Evolutionary conservation across 2,113 vertebrate species (phyloP).

Genomic region (Pagrus major): DNA sequence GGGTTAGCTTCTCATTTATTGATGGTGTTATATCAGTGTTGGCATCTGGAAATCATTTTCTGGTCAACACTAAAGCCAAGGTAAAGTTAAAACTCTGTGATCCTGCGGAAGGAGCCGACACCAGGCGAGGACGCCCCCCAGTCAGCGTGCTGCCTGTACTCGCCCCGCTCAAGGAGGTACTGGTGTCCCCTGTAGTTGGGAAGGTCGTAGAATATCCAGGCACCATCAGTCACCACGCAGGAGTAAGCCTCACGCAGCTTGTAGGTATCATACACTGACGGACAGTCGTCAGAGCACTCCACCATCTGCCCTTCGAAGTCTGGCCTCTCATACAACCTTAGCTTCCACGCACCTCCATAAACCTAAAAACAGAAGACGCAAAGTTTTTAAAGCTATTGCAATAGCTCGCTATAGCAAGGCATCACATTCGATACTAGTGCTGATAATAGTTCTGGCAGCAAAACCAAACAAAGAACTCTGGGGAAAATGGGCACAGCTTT

Average conservation of each 20-base stretch:
- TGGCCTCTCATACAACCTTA: slow-evolving; percentile 77
- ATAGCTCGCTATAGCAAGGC: not conserved
- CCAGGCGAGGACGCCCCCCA: slow-evolving; percentile 74
- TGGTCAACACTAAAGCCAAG: not conserved
- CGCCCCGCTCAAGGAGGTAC: slow-evolving; percentile 76
- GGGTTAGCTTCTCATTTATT: slow-evolving; percentile 65
- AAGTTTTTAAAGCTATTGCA: no score
- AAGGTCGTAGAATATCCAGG: slow-evolving; percentile 80
- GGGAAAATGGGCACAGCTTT: no score
- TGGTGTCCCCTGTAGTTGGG: slow-evolving; percentile 78
- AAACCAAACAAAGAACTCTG: no score
- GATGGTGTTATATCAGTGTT: not conserved
- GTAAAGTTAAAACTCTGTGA: slow-evolving; percentile 74
- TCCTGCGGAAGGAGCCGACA: slow-evolving; percentile 76
- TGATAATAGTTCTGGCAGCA: no score
- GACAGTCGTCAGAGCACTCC: slow-evolving; percentile 76
- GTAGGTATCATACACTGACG: slow-evolving; percentile 69
- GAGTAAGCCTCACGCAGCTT: slow-evolving; percentile 75
- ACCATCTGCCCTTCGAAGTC: slow-evolving; percentile 75
- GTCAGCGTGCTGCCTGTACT: slow-evolving; percentile 74
- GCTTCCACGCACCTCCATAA: slow-evolving; percentile 58
- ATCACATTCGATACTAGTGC: no score
- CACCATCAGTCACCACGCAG: slow-evolving; percentile 75
- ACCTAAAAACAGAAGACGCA: slow-evolving; percentile 27
- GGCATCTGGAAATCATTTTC: not conserved